Conservation (phyloP, 2,888 invertebrate genomes). For the Matsumyia berberina region DNA sequence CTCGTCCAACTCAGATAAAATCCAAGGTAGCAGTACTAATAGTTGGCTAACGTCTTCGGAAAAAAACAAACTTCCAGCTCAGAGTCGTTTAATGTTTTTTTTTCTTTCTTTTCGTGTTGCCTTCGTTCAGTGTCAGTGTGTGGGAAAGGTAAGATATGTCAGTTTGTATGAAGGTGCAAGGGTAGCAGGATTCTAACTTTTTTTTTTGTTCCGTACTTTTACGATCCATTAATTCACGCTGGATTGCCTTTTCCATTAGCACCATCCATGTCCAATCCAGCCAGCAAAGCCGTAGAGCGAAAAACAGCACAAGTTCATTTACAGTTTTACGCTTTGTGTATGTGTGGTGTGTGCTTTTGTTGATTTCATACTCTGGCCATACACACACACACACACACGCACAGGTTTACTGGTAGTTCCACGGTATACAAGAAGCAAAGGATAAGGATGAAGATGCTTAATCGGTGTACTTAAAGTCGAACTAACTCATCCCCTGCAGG, state of each 20-base stretch:
- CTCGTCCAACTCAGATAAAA: constrained; percentile 20
- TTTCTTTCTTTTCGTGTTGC: background rate
- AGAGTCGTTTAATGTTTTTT: constrained; percentile 24
- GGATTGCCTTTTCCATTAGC: constrained; percentile 72
- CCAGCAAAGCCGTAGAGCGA: constrained; percentile 17
- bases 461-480: constrained; percentile 53
- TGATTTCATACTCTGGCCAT: constrained; percentile 47
- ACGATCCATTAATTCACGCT: constrained; percentile 70
- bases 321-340: constrained; percentile 22
- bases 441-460: constrained; percentile 52
- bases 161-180: constrained; percentile 1
- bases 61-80: constrained; percentile 18
- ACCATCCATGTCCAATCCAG: constrained; percentile 54
- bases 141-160: constrained; percentile 26
- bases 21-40: constrained; percentile 45
- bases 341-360: constrained; percentile 40
- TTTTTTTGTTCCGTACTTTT: constrained; percentile 48
- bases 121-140: constrained; percentile 21
- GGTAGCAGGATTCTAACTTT: constrained; percentile 11
- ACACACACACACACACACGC: constrained; percentile 12
- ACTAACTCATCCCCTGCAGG: constrained; percentile 31
- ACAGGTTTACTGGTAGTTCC: background rate
- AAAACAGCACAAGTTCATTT: constrained; percentile 41
- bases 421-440: background rate
- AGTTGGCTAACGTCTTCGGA: constrained; percentile 53